phyloP scores from a whole-genome alignment of 2,888 invertebrate genomes.

The Trisateles emortualis region DNA sequence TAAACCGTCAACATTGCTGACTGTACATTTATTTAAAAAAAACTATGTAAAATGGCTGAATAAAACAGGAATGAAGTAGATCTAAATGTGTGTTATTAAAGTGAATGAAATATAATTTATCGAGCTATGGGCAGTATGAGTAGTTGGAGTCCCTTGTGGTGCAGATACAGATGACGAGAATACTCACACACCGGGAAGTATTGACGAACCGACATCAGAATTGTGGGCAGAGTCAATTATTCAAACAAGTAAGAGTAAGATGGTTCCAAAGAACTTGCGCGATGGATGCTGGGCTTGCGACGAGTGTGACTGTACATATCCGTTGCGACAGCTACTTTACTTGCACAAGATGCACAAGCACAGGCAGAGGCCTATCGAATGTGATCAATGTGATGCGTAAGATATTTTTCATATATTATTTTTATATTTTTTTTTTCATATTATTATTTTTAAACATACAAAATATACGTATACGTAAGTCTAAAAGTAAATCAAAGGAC shows the following conservation, averaged over 20 bases:
- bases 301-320: constrained; percentile 90
- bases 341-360: constrained; percentile 89
- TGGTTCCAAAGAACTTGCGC: constrained; percentile 11
- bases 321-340: constrained; percentile 89
- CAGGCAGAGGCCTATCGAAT: constrained; percentile 87
- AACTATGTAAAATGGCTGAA: no score
- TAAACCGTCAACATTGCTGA: no score
- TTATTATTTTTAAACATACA: no score
- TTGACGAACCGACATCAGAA: neutral
- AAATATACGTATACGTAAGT: no score
- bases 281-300: constrained; percentile 86
- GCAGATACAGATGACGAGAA: constrained; percentile 48
- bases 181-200: neutral
- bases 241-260: no score
- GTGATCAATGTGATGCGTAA: constrained; percentile 77
- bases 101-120: no score
- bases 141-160: constrained; percentile 34
- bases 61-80: no score
- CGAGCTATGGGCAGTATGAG: constrained; percentile 12
- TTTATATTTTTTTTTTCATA: constrained; percentile 1
- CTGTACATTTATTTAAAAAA: no score
- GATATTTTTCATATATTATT: constrained; percentile 39
- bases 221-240: neutral
- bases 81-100: no score
- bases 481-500: no score